Conservation (phyloP, 2,888 invertebrate species). For the Papilio elwesi region DNA sequence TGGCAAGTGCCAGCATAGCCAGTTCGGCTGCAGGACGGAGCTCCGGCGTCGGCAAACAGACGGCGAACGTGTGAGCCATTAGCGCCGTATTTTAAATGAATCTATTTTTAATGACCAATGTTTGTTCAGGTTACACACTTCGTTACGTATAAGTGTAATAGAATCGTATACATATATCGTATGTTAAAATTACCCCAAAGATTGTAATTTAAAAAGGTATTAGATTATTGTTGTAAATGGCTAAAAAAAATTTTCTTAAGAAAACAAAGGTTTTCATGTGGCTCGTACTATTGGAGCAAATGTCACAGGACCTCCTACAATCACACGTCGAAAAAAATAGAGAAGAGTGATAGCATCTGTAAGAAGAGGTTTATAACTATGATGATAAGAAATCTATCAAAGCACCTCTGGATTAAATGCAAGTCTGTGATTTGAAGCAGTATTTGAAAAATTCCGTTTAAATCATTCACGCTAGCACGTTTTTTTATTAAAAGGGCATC, state of each 20-base stretch:
- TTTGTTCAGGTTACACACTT: constrained; percentile 41
- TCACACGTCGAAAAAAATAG: not conserved
- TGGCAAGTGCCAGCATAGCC: constrained; percentile 36
- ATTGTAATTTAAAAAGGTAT: not conserved
- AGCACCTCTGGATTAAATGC: no score
- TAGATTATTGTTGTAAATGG: not conserved
- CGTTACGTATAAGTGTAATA: constrained; percentile 20
- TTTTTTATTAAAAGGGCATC: not conserved
- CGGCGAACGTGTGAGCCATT: constrained; percentile 45
- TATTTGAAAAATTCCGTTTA: not conserved
- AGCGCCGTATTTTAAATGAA: constrained; percentile 50
- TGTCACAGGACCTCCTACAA: not conserved
- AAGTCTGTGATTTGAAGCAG: no score
- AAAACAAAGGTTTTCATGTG: constrained; percentile 7
- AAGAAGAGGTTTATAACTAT: no score
- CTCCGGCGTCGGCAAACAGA: constrained; percentile 44
- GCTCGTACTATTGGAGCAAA: not conserved
- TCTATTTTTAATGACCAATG: constrained; percentile 47
- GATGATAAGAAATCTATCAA: no score
- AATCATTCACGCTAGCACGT: not conserved
- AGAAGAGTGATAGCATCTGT: not conserved
- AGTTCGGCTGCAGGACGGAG: constrained; percentile 44
- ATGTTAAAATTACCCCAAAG: not conserved
- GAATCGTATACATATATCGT: not conserved
- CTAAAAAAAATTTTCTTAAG: not conserved